Conservation (phyloP, 2,113 vertebrate species). For the Hyla sarda region DNA sequence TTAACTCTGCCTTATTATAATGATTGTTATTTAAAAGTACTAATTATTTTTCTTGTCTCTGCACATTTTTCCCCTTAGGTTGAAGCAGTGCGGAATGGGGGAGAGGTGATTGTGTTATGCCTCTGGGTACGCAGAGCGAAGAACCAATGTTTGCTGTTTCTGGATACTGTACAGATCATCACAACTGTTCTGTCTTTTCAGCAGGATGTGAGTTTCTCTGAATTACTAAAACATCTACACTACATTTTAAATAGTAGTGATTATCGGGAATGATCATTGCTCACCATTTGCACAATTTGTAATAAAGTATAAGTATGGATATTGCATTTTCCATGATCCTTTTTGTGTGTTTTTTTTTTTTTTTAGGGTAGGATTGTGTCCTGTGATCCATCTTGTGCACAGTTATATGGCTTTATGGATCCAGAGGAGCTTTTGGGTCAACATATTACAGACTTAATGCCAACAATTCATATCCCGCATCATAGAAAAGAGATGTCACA, state of each 20-base stretch:
- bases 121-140: constrained; percentile 76
- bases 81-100: constrained; percentile 73
- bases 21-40: too few species aligned
- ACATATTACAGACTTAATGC: constrained; percentile 80
- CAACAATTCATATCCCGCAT: constrained; percentile 82
- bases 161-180: constrained; percentile 86
- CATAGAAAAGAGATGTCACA: constrained; percentile 76
- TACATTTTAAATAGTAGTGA: too few species aligned
- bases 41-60: background rate
- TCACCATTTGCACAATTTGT: too few species aligned
- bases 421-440: constrained; percentile 78
- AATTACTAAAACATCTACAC: background rate
- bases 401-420: constrained; percentile 81
- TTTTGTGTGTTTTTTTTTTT: background rate
- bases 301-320: too few species aligned
- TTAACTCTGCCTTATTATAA: too few species aligned
- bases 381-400: constrained; percentile 85
- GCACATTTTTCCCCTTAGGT: constrained; percentile 69
- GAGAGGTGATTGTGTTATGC: constrained; percentile 78
- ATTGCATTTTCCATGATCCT: background rate
- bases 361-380: constrained; percentile 81
- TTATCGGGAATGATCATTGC: too few species aligned
- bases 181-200: constrained; percentile 82
- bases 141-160: constrained; percentile 77
- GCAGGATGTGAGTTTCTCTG: constrained; percentile 75